Base-by-base conservation (phyloP, 2,888 invertebrate species). In the Gasteruption jaculator region DNA sequence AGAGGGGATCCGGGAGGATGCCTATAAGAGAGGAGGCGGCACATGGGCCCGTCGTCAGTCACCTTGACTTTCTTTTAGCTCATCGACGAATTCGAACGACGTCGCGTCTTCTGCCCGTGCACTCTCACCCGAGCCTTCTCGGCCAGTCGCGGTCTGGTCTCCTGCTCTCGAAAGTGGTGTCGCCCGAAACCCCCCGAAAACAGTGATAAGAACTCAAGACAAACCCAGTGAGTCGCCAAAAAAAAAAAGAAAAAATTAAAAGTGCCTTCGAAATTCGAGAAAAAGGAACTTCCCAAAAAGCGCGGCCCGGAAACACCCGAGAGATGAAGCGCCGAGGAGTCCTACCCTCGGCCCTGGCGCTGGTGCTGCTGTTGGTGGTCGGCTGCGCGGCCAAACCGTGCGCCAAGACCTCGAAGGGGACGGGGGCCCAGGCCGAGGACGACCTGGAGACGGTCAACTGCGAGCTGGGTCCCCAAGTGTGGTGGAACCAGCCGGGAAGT, bases 21-120 rank as follows among this genome's bases (percentile, higher is more conserved):
- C n/a, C n/a, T n/a, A 61, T 70, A 70, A 69, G 70, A 70, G 68
- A 70, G 68, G 56, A 63, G 68, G 60, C 63, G 62, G 61, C 56
- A 65, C 61, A 63, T 64, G 62, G 63, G 64, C 63, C 62, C 63
- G 63, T 62, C 63, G 62, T 54, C 69, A 70, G 70, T 70, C 66
- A 65, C 63, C 65, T 65, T 67, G 63, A 66, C 66, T 70, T 67
- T 64, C 65, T 61, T 65, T 63, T 57, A 55, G n/a, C n/a, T n/a
- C n/a, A n/a, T n/a, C n/a, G n/a, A n/a, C n/a, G n/a, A n/a, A n/a
- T n/a, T n/a, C n/a, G n/a, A n/a, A n/a, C n/a, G n/a, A n/a, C n/a
- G n/a, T n/a, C n/a, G n/a, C n/a, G n/a, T n/a, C n/a, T n/a, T n/a
- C n/a, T n/a, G n/a, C n/a, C n/a, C n/a, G n/a, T n/a, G n/a, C n/a